phyloP scores from a whole-genome alignment of 2,113 vertebrate genomes.

The Rhineura floridana region DNA sequence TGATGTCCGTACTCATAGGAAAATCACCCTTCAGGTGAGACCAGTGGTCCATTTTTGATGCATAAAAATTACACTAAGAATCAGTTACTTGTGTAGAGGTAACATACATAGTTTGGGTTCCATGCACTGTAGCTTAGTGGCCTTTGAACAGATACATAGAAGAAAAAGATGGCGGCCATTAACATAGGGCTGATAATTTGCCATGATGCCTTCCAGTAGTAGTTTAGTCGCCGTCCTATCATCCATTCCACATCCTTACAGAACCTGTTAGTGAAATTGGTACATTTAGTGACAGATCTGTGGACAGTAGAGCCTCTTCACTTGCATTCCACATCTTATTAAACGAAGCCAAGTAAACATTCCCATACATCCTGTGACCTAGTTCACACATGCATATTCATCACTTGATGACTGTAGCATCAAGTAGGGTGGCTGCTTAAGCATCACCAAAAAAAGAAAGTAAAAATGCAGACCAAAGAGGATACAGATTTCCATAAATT shows the following conservation, averaged over 20 bases:
- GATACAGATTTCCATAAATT: too few species aligned
- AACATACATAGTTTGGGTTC: conserved; percentile 85
- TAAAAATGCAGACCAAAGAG: too few species aligned
- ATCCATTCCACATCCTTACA: conserved; percentile 84
- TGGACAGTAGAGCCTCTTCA: not conserved
- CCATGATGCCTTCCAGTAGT: conserved; percentile 88
- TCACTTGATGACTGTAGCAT: not conserved
- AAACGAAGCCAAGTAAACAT: not conserved
- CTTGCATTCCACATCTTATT: not conserved
- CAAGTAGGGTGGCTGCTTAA: not conserved
- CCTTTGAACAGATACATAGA: conserved; percentile 76
- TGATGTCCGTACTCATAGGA: too few species aligned
- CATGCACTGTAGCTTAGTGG: conserved; percentile 79
- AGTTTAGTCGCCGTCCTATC: conserved; percentile 80
- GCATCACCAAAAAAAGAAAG: too few species aligned
- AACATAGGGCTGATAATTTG: conserved; percentile 83
- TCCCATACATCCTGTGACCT: not conserved
- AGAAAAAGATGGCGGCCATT: conserved; percentile 80
- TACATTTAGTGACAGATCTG: conserved; percentile 14
- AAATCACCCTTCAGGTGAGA: too few species aligned
- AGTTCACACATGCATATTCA: not conserved
- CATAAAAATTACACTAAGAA: not conserved
- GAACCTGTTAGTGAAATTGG: conserved; percentile 78
- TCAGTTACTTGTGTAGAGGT: not conserved
- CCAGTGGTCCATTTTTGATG: too few species aligned